A percentile compares a stretch with the other conserved stretches of the same genome.
Evolutionary conservation across 2,888 invertebrate species (phyloP).

Genomic region (Xiphydria camelus): DNA sequence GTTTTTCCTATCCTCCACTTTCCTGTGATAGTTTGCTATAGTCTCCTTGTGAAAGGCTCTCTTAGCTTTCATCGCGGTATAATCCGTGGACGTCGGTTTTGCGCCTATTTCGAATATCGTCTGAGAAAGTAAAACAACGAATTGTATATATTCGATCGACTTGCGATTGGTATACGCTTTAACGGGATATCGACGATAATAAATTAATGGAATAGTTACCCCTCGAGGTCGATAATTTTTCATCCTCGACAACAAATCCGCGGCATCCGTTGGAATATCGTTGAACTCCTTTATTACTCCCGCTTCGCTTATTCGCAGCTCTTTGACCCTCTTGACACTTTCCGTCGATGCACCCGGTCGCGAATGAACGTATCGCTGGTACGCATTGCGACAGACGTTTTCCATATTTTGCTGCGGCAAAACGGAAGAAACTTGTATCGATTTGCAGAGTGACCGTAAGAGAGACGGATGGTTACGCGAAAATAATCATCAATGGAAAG

Average conservation of each 20-base stretch:
- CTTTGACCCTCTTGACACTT: constrained; percentile 85
- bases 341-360: constrained; percentile 88
- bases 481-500: neutral
- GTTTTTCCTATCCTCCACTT: constrained; percentile 50
- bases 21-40: constrained; percentile 59
- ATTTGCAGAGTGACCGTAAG: constrained; percentile 5
- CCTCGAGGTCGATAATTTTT: constrained; percentile 76
- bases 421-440: constrained; percentile 11
- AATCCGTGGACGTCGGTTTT: constrained; percentile 76
- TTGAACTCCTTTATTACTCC: constrained; percentile 66
- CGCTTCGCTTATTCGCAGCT: constrained; percentile 62
- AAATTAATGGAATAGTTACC: constrained; percentile 59
- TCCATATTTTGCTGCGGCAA: constrained; percentile 64
- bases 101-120: constrained; percentile 93
- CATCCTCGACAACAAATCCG: constrained; percentile 65
- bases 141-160: too few relatives aligned
- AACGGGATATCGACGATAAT: too few relatives aligned
- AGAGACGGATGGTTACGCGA: neutral
- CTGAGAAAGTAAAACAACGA: too few relatives aligned
- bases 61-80: constrained; percentile 86
- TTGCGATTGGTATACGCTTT: too few relatives aligned
- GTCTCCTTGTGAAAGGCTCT: constrained; percentile 71
- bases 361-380: constrained; percentile 86
- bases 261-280: constrained; percentile 31
- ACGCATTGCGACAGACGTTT: constrained; percentile 84